Percentiles rank a stretch among this genome's conserved stretches.
Conservation (phyloP, 2,113 vertebrate genomes). For the Oenanthe oenanthe region DNA sequence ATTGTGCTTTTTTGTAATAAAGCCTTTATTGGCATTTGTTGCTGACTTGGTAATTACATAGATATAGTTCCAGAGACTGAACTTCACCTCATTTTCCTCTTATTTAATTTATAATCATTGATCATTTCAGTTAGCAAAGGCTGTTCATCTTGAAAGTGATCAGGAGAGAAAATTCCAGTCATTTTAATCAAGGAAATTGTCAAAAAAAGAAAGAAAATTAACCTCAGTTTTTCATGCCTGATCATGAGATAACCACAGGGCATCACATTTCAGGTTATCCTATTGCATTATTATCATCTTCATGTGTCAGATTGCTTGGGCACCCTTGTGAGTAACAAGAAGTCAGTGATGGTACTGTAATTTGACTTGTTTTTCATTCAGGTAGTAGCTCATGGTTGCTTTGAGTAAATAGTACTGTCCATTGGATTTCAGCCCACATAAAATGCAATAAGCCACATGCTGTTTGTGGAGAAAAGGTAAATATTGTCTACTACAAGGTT, state of each 20-base stretch:
- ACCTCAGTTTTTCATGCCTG: not conserved
- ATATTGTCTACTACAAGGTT: not conserved
- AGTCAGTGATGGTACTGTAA: not conserved
- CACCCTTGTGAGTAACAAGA: not conserved
- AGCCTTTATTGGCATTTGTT: not conserved
- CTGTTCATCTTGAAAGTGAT: not conserved
- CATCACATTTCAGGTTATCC: not conserved
- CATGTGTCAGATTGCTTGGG: not conserved
- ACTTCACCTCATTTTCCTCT: not conserved
- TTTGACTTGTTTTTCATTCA: not conserved
- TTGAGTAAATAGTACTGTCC: not conserved
- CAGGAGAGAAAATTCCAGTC: not conserved
- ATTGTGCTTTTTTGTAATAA: not conserved
- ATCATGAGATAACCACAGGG: not conserved
- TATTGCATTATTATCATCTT: not conserved
- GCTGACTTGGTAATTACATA: not conserved
- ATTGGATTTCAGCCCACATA: not conserved
- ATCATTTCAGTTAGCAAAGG: not conserved
- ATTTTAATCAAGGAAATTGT: constrained; percentile 35
- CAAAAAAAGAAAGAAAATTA: constrained; percentile 1
- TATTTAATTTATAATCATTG: not conserved
- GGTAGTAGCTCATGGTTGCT: not conserved
- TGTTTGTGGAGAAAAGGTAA: not conserved
- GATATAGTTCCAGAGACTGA: not conserved
- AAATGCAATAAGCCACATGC: not conserved